Percentiles rank a stretch among this genome's conserved stretches.
These are phyloP conservation scores for Pycnomerus fuliginosus DNA, from an alignment of 2,888 invertebrate species.

Conservation along the genomic window DNA sequence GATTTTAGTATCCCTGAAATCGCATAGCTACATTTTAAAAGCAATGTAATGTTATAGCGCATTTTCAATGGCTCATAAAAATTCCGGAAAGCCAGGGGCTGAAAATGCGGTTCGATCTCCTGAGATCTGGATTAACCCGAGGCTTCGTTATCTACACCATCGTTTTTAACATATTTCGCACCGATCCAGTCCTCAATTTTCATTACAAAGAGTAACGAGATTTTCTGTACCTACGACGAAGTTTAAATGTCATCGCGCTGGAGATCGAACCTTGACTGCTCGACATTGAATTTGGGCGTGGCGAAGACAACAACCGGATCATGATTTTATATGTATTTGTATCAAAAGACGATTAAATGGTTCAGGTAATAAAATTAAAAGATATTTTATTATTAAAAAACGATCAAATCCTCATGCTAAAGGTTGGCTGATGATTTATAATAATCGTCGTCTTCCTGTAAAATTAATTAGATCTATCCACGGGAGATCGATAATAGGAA, in stretches of 20 bases:
- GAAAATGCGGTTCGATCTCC: conserved; percentile 14
- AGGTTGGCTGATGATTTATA: too few relatives aligned
- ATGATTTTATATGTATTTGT: too few relatives aligned
- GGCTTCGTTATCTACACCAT: too few relatives aligned
- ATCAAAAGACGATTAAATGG: too few relatives aligned
- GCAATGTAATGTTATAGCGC: conserved; percentile 15
- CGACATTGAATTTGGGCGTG: conserved; percentile 22
- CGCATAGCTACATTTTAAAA: too few relatives aligned
- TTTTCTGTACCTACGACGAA: not conserved
- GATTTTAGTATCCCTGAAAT: too few relatives aligned
- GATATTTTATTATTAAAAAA: too few relatives aligned
- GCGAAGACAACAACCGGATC: conserved; percentile 22
- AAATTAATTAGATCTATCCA: too few relatives aligned
- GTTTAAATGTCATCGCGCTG: conserved; percentile 21
- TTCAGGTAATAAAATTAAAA: too few relatives aligned
- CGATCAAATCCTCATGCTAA: too few relatives aligned
- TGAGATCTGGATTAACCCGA: conserved; percentile 9
- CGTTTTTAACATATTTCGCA: too few relatives aligned
- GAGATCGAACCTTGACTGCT: conserved; percentile 18
- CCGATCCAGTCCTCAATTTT: not conserved
- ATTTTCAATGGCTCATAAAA: conserved; percentile 19
- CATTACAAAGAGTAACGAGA: not conserved
- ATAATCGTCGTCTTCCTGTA: too few relatives aligned
- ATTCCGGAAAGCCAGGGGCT: conserved; percentile 11
- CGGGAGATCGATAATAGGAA: not conserved